phyloP scores from a whole-genome alignment of 2,113 vertebrate species.

The Brienomyrus longianalis region DNA sequence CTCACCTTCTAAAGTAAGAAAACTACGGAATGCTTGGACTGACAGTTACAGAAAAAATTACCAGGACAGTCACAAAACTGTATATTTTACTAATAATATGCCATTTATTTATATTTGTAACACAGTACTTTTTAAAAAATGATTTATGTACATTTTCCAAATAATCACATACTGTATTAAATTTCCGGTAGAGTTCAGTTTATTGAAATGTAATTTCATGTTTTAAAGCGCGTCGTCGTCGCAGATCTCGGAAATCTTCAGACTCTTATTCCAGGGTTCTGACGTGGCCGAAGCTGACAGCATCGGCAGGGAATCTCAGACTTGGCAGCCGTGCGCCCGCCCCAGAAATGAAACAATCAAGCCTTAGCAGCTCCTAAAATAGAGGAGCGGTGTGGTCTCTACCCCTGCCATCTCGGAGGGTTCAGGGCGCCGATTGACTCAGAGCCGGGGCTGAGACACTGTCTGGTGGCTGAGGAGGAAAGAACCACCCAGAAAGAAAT shows the following conservation, averaged over 20 bases:
- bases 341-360: not conserved
- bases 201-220: not conserved
- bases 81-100: not conserved
- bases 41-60: not conserved
- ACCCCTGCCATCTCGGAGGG: not conserved
- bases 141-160: not conserved
- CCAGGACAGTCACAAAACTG: not conserved
- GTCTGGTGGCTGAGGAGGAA: slow-evolving; percentile 30
- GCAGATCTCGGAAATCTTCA: not conserved
- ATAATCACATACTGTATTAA: not conserved
- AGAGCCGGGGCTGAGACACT: slow-evolving; percentile 30
- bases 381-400: not conserved
- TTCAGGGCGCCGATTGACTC: slow-evolving; percentile 21
- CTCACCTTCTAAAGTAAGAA: not conserved
- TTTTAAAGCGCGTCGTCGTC: not conserved
- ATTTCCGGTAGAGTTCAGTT: not conserved
- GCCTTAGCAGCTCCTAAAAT: not conserved
- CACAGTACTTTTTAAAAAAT: not conserved
- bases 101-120: not conserved
- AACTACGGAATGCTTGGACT: not conserved
- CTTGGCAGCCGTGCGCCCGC: not conserved
- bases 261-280: not conserved
- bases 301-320: not conserved
- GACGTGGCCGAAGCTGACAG: not conserved
- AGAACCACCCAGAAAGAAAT: slow-evolving; percentile 24